Conservation (phyloP, 2,888 invertebrate genomes). For the Polydrusus pterygomalis region DNA sequence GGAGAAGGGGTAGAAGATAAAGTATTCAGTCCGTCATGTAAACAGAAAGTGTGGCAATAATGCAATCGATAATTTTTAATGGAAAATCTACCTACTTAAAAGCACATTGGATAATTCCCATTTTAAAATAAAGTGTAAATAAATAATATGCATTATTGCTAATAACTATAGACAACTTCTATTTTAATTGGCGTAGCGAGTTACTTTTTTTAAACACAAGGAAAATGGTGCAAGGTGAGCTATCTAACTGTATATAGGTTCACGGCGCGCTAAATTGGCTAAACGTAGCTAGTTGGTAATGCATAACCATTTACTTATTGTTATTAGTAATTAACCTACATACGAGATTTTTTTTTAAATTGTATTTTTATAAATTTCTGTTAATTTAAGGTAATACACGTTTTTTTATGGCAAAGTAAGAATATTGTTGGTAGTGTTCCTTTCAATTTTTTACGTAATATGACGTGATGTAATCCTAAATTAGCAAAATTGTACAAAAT, state of each 20-base stretch:
- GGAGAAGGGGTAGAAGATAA: no score
- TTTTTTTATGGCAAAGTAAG: no score
- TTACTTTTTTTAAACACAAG: conserved; percentile 1
- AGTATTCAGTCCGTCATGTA: no score
- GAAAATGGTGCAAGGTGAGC: conserved; percentile 20
- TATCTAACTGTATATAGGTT: conserved; percentile 19
- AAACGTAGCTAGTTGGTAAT: background rate
- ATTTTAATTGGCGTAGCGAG: conserved; percentile 6
- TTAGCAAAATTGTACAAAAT: no score
- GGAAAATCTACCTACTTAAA: no score
- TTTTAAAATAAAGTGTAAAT: background rate
- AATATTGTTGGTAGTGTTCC: no score
- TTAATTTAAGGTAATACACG: no score
- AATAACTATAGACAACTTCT: background rate
- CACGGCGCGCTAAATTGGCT: conserved; percentile 7
- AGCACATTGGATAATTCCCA: background rate
- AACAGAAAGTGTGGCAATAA: no score
- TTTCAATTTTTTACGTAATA: no score
- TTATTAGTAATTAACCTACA: background rate
- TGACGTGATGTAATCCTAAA: no score
- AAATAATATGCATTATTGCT: conserved; percentile 18
- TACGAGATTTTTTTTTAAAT: background rate
- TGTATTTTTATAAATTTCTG: background rate
- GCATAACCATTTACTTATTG: background rate
- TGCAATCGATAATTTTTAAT: no score